Evolutionary conservation across 2,888 invertebrate species (phyloP).

Genomic region (Drosophila mulleri): DNA sequence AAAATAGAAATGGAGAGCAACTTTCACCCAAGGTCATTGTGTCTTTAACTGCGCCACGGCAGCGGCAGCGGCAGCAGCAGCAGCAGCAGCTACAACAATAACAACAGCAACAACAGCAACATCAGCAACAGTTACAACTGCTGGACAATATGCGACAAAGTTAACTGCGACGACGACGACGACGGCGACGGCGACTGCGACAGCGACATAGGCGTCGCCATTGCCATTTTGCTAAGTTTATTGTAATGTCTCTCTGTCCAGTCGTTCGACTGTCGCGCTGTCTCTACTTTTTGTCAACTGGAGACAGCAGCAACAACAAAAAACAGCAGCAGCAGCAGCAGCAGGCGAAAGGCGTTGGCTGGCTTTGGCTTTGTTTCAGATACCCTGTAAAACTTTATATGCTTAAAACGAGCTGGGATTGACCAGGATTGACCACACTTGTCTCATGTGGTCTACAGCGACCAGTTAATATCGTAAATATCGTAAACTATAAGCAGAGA

Average conservation of each 20-base stretch:
- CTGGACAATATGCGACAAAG: conserved; percentile 67
- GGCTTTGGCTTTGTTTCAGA: not conserved
- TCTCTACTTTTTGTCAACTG: conserved; percentile 9
- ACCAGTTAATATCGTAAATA: no score
- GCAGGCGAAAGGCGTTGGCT: conserved; percentile 31
- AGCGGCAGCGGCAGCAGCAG: conserved; percentile 40
- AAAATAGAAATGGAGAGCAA: conserved; percentile 81
- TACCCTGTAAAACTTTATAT: not conserved
- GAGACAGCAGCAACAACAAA: conserved; percentile 11
- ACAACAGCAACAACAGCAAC: conserved; percentile 27
- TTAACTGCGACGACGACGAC: conserved; percentile 28
- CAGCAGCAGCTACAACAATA: conserved; percentile 35
- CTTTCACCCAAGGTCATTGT: conserved; percentile 78
- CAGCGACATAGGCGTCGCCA: conserved; percentile 31
- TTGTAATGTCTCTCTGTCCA: conserved; percentile 32
- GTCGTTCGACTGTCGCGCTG: not conserved
- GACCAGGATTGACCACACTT: no score
- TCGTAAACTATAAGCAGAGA: no score
- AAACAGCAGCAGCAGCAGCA: not conserved
- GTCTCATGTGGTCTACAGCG: no score
- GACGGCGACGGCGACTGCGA: conserved; percentile 12
- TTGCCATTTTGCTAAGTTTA: conserved; percentile 49
- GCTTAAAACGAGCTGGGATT: not conserved
- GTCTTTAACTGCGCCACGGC: conserved; percentile 72
- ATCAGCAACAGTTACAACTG: conserved; percentile 37